A percentile compares a stretch with the other conserved stretches of the same genome.
Evolutionary conservation across 2,888 invertebrate genomes (phyloP).

Genomic region (Masnerella sp.): DNA sequence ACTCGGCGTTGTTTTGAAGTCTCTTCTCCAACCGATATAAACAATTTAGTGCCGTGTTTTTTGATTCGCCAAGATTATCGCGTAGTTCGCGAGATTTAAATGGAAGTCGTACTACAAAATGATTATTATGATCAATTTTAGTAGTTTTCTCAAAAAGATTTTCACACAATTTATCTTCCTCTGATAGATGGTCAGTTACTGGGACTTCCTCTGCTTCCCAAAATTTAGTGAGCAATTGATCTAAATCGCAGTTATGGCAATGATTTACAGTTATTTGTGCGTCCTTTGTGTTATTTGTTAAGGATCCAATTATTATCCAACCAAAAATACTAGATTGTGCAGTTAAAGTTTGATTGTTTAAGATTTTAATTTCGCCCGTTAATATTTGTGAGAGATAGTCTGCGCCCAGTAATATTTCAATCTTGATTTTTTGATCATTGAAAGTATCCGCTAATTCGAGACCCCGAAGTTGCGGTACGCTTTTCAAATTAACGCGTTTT

Average conservation of each 20-base stretch:
- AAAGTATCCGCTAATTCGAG: neutral
- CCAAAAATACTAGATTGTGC: conserved; percentile 12
- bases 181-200: neutral
- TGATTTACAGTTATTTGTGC: neutral
- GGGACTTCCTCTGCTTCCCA: conserved; percentile 7
- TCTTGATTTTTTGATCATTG: neutral
- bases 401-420: conserved; percentile 6
- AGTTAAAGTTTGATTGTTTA: neutral
- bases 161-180: neutral
- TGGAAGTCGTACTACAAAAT: neutral
- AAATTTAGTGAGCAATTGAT: neutral
- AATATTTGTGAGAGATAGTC: conserved; percentile 1
- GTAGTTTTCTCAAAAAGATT: neutral
- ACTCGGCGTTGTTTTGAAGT: neutral
- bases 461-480: neutral
- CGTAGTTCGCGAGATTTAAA: neutral
- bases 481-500: neutral
- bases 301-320: neutral
- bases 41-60: neutral
- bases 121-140: neutral
- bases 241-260: conserved; percentile 8
- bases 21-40: neutral
- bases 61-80: neutral
- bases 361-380: neutral
- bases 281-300: neutral